Base-by-base conservation (phyloP, 1,140 invertebrate genomes). In the Lanistes nyassanus region DNA sequence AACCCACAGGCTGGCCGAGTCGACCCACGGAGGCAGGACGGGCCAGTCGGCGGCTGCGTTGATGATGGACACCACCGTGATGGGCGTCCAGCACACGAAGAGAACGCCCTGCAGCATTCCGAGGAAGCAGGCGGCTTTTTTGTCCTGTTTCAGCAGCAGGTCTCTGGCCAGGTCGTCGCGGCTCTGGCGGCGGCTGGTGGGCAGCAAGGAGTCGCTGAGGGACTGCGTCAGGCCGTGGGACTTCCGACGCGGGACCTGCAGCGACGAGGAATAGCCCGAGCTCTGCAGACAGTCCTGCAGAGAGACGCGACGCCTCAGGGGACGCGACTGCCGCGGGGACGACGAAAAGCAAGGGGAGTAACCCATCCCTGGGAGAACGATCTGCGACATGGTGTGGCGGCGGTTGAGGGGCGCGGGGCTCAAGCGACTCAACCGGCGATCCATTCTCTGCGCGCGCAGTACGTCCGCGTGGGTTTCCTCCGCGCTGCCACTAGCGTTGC, bases 81-180 rank as follows among this genome's bases (percentile, higher is more conserved):
- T 78, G 2, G 85, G 85, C 9, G 84, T 83, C 83, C 85, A 84
- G 60, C 84, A 86, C 0, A 85, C 39, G 6, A 83, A 79, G 19
- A 85, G 81, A 0, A 79, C 81, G 3, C 81, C 70, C 58, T 81
- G 79, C 23, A 67, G 29, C 21, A 85, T 56, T 6, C 80, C 81
- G 16, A 86, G 72, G 34, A 81, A 83, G 34, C 83, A 79, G 0
- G 84, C 78, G 0, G 85, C 85, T 60, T 83, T 86, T 34, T 84
- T 85, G 62, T 85, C 84, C 51, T 86, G 84, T 39, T 82, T 80
- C 11, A 82, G 74, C 26, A 85, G 64, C 62, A 83, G 79, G 55
- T 85, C 82, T 64, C 80, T 80, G 3, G 85, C 85, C 56, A 85
- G 70, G 34, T 84, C 83, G 31, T 85, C 85, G 26, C 73, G 66